Percentiles rank a stretch among this genome's conserved stretches.
These are phyloP conservation scores for Portevinia maculata DNA, from an alignment of 2,888 invertebrate genomes.

Conservation along the genomic window DNA sequence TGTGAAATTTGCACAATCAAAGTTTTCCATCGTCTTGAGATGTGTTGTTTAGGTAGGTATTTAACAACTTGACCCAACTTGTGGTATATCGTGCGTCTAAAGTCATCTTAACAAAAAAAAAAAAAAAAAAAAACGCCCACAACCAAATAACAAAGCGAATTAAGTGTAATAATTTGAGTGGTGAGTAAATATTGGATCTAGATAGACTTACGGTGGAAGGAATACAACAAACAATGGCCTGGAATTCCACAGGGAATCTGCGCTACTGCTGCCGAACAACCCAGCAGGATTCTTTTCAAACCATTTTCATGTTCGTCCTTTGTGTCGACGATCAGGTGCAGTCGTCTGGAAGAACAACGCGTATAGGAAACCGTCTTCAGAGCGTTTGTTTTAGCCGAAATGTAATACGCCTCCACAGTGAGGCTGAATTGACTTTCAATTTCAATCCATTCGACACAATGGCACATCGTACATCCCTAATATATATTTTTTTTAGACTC, in stretches of 20 bases:
- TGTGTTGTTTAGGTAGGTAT: constrained; percentile 22
- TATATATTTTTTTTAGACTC: constrained; percentile 16
- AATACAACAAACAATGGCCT: constrained; percentile 43
- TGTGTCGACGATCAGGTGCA: constrained; percentile 30
- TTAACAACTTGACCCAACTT: constrained; percentile 29
- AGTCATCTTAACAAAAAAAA: constrained; percentile 1
- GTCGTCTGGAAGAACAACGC: constrained; percentile 57
- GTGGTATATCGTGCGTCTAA: constrained; percentile 1
- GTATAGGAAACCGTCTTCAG: constrained; percentile 29
- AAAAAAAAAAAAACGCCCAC: constrained; percentile 8
- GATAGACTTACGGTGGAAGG: constrained; percentile 33
- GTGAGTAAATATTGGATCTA: constrained; percentile 59
- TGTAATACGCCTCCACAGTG: constrained; percentile 21
- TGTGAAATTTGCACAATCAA: constrained; percentile 25
- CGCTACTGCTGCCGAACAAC: constrained; percentile 4
- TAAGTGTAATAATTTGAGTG: constrained; percentile 71
- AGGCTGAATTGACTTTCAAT: constrained; percentile 52
- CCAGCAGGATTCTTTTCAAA: constrained; percentile 39
- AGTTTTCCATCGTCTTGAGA: constrained; percentile 26
- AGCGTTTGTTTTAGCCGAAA: constrained; percentile 49
- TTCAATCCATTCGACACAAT: constrained; percentile 57
- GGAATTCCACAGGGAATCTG: constrained; percentile 44
- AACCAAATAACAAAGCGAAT: constrained; percentile 51
- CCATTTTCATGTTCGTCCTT: constrained; percentile 29
- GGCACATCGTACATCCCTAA: constrained; percentile 20